A percentile compares a stretch with the other conserved stretches of the same genome.
These are phyloP conservation scores for Anastrepha obliqua DNA, from an alignment of 1,140 invertebrate genomes.

Conservation along the genomic window DNA sequence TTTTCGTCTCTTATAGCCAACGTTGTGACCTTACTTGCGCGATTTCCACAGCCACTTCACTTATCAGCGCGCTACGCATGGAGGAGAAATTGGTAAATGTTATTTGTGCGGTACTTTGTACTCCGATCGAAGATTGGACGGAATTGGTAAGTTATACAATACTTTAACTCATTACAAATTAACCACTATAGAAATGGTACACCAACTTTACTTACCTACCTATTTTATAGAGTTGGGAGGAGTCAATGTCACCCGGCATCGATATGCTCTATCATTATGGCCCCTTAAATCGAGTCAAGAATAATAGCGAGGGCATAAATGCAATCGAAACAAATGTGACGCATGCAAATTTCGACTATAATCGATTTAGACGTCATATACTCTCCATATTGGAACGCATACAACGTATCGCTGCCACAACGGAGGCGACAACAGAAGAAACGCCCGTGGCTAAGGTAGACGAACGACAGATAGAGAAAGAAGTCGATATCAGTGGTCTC, in stretches of 20 bases:
- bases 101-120: constrained; percentile 65
- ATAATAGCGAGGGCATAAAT: constrained; percentile 52
- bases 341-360: constrained; percentile 65
- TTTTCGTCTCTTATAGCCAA: constrained; percentile 59
- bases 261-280: constrained; percentile 73
- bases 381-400: constrained; percentile 69
- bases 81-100: constrained; percentile 70
- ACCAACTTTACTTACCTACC: neutral
- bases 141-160: constrained; percentile 62
- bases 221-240: constrained; percentile 69
- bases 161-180: neutral
- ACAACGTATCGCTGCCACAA: constrained; percentile 62
- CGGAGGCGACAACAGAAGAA: neutral
- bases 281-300: constrained; percentile 68
- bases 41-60: constrained; percentile 66
- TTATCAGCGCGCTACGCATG: constrained; percentile 67
- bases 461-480: neutral
- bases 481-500: constrained; percentile 29
- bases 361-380: constrained; percentile 67
- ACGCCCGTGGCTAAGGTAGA: neutral
- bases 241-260: constrained; percentile 71
- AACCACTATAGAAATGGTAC: neutral
- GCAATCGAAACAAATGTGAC: constrained; percentile 59
- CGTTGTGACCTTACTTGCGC: constrained; percentile 71
- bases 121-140: constrained; percentile 70